Percentiles rank a stretch among this genome's conserved stretches.
Evolutionary conservation across 2,797 vertebrate genomes (phyloP).

Genomic region (Enteromius treurensis): DNA sequence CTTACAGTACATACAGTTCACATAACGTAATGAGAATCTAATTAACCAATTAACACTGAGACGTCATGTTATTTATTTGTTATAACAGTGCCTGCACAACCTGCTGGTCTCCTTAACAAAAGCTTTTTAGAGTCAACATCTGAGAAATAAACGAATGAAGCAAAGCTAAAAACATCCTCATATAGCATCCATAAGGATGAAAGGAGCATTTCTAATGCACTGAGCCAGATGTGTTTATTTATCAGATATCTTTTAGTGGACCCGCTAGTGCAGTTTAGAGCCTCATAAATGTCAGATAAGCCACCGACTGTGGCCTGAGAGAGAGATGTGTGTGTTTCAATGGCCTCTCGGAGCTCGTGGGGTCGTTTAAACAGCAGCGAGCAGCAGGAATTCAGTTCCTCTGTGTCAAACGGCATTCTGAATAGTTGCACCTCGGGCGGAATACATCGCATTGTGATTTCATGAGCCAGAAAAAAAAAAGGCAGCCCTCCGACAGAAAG

Average conservation of each 20-base stretch:
- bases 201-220: slow-evolving; percentile 39
- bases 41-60: slow-evolving; percentile 33
- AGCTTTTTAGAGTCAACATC: slow-evolving; percentile 32
- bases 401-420: slow-evolving; percentile 78
- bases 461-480: slow-evolving; percentile 67
- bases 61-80: slow-evolving; percentile 22
- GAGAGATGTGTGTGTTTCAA: slow-evolving; percentile 61
- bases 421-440: slow-evolving; percentile 78
- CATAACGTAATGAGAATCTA: slow-evolving; percentile 8
- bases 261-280: slow-evolving; percentile 59
- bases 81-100: slow-evolving; percentile 15
- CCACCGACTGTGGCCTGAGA: slow-evolving; percentile 38
- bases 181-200: slow-evolving; percentile 45
- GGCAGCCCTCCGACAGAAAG: slow-evolving; percentile 60
- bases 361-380: slow-evolving; percentile 63
- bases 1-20: not conserved
- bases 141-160: slow-evolving; percentile 34
- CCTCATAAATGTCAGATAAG: slow-evolving; percentile 64
- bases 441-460: slow-evolving; percentile 83
- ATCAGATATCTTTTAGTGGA: slow-evolving; percentile 60
- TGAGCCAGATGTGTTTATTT: slow-evolving; percentile 61
- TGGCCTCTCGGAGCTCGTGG: slow-evolving; percentile 50
- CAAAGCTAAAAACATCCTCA: slow-evolving; percentile 34
- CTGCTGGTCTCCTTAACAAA: slow-evolving; percentile 20
- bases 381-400: slow-evolving; percentile 68